Evolutionary conservation across 92 coral and sea anemone species (phyloP), one percentile per base, ranked within the genome.

Genomic region (Desmophyllum pertusum): DNA sequence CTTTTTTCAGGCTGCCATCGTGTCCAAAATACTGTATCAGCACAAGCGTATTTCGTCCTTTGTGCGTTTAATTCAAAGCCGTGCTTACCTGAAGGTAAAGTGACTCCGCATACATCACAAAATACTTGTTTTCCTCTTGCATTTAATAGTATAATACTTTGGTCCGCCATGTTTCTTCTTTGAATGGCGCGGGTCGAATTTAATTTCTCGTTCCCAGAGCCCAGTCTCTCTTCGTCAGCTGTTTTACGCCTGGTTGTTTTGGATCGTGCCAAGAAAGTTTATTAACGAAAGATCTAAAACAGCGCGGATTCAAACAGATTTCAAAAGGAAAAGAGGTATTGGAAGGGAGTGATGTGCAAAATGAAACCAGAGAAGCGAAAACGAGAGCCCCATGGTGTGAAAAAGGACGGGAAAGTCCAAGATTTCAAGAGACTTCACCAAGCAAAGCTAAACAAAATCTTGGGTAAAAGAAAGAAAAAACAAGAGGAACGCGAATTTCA

Each of bases 101-200:
- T 50, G 35, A 83, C 91, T 46, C 62, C 77, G 81, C 96, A 93
- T 65, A 93, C 93, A 18, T 93, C 90, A 63, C 96, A 93, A 65
- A 59, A 84, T 10, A 93, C 85, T 65, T 85, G 83, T 70, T 86
- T 90, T 29, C 83, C 79, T 79, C 43, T 78, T 9, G 39, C 42
- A 9, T n/a, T n/a, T n/a, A n/a, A n/a, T n/a, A n/a, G n/a, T n/a
- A n/a, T n/a, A n/a, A n/a, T n/a, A n/a, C 35, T 38, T 27, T 2
- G 11, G 19, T 62, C 76, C 76, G 84, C 84, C 84, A 80, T 80
- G 33, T 65, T 79, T 15, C 5, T 33, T 65, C 75, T 79, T 79
- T 45, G 5, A 46, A 79, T 46, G 27, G n/a, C 48, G 84, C 75
- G 75, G 75, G 75, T 33, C 21, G 7, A 15, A n/a, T n/a, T n/a